Conservation (phyloP, 2,113 vertebrate species). For the Urocynchramus pylzowi region DNA sequence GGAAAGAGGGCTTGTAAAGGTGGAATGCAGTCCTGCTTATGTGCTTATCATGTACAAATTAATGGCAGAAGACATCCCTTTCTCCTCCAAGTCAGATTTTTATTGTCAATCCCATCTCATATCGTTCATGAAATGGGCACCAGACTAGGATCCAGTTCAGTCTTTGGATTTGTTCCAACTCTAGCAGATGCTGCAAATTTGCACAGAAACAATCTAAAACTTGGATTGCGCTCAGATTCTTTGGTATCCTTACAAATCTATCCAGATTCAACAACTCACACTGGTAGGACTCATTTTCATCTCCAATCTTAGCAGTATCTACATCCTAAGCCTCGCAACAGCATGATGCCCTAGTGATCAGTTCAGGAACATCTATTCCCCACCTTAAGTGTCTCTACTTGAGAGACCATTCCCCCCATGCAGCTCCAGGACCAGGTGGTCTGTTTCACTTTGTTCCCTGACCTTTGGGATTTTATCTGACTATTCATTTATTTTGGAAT, state of each 20-base stretch:
- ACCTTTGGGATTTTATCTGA: constrained; percentile 16
- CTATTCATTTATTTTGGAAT: constrained; percentile 25
- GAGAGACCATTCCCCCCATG: not conserved
- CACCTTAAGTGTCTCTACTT: not conserved
- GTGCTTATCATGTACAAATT: not conserved
- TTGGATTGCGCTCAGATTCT: not conserved
- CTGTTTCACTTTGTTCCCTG: constrained; percentile 18
- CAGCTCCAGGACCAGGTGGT: not conserved
- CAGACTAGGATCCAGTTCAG: not conserved
- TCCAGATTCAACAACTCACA: not conserved
- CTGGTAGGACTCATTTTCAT: not conserved
- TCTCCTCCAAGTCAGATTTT: not conserved
- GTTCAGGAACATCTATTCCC: not conserved
- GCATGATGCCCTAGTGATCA: not conserved
- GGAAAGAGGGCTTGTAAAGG: not conserved
- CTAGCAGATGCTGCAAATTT: constrained; percentile 38
- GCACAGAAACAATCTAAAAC: constrained; percentile 27
- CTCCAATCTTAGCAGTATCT: not conserved
- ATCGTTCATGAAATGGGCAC: not conserved
- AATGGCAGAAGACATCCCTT: not conserved
- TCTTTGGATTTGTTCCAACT: not conserved
- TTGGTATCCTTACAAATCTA: not conserved
- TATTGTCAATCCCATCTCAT: not conserved
- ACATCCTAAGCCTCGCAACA: not conserved
- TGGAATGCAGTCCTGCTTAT: not conserved